Evolutionary conservation across 2,888 invertebrate species (phyloP).

Genomic region (Erebia epiphron): DNA sequence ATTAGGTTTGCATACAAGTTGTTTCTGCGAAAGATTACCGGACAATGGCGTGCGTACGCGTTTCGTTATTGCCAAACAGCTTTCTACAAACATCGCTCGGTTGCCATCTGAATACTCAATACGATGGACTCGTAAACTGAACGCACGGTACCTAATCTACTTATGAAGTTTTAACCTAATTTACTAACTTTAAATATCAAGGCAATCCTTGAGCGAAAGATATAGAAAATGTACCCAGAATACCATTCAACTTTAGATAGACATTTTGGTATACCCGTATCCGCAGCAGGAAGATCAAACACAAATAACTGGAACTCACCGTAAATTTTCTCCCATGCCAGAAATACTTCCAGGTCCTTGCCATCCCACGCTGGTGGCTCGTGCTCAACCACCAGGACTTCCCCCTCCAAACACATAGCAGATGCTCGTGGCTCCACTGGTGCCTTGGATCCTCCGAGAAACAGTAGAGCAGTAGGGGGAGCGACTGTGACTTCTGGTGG

Average conservation of each 20-base stretch:
- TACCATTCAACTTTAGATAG: not conserved
- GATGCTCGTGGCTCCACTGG: slow-evolving; percentile 84
- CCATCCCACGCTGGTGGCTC: slow-evolving; percentile 82
- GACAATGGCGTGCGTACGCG: slow-evolving; percentile 73
- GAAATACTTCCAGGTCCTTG: slow-evolving; percentile 73
- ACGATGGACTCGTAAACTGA: slow-evolving; percentile 36
- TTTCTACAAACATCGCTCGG: slow-evolving; percentile 73
- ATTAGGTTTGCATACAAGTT: slow-evolving; percentile 68
- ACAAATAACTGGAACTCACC: slow-evolving; percentile 52
- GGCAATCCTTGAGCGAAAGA: not conserved
- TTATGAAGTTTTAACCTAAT: slow-evolving; percentile 27
- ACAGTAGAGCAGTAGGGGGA: slow-evolving; percentile 75
- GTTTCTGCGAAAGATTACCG: slow-evolving; percentile 79
- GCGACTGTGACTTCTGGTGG: slow-evolving; percentile 49
- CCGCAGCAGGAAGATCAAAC: no score
- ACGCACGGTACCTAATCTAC: slow-evolving; percentile 25
- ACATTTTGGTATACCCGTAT: not conserved
- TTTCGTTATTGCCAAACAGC: slow-evolving; percentile 77
- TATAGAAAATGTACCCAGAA: not conserved
- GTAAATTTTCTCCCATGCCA: slow-evolving; percentile 78
- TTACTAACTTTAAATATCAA: not conserved
- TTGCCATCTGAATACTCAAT: slow-evolving; percentile 69
- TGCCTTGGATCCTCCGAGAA: slow-evolving; percentile 85
- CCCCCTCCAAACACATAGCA: slow-evolving; percentile 83
- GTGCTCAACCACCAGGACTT: slow-evolving; percentile 85